Evolutionary conservation across 2,888 invertebrate genomes (phyloP), one percentile per base, ranked within the genome.

Genomic region (Nowickia ferox): DNA sequence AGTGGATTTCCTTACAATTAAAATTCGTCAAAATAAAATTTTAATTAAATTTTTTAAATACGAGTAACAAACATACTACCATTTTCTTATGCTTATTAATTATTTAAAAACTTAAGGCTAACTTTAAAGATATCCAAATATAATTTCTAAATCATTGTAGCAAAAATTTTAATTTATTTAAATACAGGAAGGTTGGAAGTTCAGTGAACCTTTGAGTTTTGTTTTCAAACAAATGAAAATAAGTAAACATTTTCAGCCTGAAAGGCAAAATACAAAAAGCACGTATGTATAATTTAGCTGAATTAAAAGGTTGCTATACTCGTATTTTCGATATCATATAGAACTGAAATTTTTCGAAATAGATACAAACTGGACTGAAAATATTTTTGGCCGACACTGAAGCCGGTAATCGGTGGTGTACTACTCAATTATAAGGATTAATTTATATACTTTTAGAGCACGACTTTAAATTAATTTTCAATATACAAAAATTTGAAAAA

Each of bases 111-210:
- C 15, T 13, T 53, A 5, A 6, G n/a, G 1, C 17, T 9, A 38
- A 69, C 17, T 15, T 10, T 0, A 51, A 48, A 77, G 46, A 65
- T 38, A 55, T 2, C 1, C 2, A 65, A 38, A 55, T 44, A 44
- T n/a, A 51, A 19, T 38, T 74, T 19, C 10, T 51, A 55, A 44
- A 48, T 66, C 48, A 11, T 74, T 19, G 5, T 44, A 46, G 69
- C 15, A 75, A 53, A 17, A 63, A 30, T 46, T 44, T 61, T 38
- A 53, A 66, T 48, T 57, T 19, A 55, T 71, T 63, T 11, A 30
- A 22, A 79, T 44, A 19, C 6, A 46, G 4, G 38, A 76, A 82
- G 69, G 69, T 51, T 76, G 40, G 40, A 55, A 71, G 82, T 82
- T 75, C 63, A 69, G 61, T 61, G 75, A 82, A 68, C 81, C n/a